phyloP scores from a whole-genome alignment of 2,888 invertebrate genomes.

The Adineta ricciae region DNA sequence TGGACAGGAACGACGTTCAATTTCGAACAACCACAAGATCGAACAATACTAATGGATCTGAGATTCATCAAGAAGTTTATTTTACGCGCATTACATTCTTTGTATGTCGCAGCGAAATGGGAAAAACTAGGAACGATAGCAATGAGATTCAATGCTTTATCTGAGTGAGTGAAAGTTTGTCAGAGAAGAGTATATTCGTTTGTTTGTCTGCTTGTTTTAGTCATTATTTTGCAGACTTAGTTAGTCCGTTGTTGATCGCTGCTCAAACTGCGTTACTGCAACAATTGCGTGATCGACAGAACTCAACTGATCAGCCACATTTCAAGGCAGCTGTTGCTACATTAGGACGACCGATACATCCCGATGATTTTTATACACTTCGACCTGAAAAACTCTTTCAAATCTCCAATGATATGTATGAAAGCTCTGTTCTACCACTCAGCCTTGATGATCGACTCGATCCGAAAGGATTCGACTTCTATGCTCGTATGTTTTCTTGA shows the following conservation, averaged over 20 bases:
- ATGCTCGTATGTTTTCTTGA: conserved; percentile 40
- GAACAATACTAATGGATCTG: conserved; percentile 41
- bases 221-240: conserved; percentile 45
- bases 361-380: conserved; percentile 13
- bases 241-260: conserved; percentile 45
- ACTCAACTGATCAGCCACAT: conserved; percentile 31
- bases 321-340: conserved; percentile 23
- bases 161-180: too few species aligned
- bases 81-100: conserved; percentile 42
- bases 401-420: neutral
- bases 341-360: conserved; percentile 24
- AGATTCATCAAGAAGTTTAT: conserved; percentile 42
- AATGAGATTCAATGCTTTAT: conserved; percentile 46
- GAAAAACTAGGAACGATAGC: conserved; percentile 47
- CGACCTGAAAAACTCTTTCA: neutral
- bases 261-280: conserved; percentile 43
- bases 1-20: conserved; percentile 44
- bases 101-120: conserved; percentile 47
- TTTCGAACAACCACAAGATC: conserved; percentile 46
- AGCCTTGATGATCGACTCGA: conserved; percentile 44
- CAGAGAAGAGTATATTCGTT: too few species aligned
- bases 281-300: conserved; percentile 36
- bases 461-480: conserved; percentile 42
- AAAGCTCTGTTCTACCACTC: neutral
- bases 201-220: conserved; percentile 37